Evolutionary conservation across 2,797 vertebrate genomes (phyloP).

Genomic region (Sphenopsis melanotis): DNA sequence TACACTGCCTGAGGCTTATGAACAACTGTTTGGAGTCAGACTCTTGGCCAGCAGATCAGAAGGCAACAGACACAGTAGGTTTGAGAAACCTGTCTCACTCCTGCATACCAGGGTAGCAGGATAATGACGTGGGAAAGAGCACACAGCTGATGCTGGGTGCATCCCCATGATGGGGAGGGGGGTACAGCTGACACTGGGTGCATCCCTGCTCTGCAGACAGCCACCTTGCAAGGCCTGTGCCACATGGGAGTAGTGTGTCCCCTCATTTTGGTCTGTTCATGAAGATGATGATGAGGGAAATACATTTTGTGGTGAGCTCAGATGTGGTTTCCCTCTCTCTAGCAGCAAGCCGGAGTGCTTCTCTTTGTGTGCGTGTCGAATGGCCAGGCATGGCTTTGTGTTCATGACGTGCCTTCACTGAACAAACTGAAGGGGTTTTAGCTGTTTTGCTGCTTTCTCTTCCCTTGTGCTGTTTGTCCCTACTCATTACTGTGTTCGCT

Average conservation of each 20-base stretch:
- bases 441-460: neutral
- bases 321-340: neutral
- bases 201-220: neutral
- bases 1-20: neutral
- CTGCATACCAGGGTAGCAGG: neutral
- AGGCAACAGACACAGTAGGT: neutral
- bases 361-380: accelerated
- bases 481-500: neutral
- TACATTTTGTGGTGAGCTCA: neutral
- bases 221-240: neutral
- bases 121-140: neutral
- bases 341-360: neutral
- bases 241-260: accelerated
- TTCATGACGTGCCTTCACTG: neutral
- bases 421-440: neutral
- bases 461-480: neutral
- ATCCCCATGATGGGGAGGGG: neutral
- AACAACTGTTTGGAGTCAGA: neutral
- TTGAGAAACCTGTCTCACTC: neutral
- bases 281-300: neutral
- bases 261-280: neutral
- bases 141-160: neutral
- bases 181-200: no score
- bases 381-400: neutral
- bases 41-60: neutral